Conservation (phyloP, 2,113 vertebrate genomes). For the Carettochelys insculpta region DNA sequence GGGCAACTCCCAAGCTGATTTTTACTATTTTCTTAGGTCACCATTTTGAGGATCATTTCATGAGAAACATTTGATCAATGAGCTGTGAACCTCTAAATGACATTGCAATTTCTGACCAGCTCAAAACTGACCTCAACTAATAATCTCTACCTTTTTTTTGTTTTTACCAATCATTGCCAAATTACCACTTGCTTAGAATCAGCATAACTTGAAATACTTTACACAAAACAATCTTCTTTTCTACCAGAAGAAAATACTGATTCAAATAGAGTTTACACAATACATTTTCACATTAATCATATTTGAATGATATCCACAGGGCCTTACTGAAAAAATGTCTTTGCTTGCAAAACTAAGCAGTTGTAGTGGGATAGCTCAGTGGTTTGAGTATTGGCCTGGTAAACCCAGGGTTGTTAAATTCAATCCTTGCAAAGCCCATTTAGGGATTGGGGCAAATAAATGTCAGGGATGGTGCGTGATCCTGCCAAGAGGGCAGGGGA, state of each 20-base stretch:
- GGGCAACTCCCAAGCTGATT: not conserved
- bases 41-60: not conserved
- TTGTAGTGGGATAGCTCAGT: too few relatives aligned
- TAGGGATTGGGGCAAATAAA: too few relatives aligned
- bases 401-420: too few relatives aligned
- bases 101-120: not conserved
- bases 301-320: not conserved
- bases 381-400: too few relatives aligned
- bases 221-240: not conserved
- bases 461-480: too few relatives aligned
- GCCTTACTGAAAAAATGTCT: not conserved
- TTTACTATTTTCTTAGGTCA: not conserved
- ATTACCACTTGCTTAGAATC: not conserved
- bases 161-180: not conserved
- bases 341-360: not conserved
- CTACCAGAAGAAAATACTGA: not conserved
- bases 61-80: not conserved
- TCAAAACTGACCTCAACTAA: conserved; percentile 1
- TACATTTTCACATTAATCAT: accelerated
- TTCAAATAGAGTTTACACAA: not conserved
- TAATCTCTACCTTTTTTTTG: not conserved
- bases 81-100: not conserved
- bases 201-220: not conserved
- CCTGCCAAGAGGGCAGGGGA: too few relatives aligned
- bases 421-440: too few relatives aligned